phyloP scores from a whole-genome alignment of 2,797 vertebrate genomes.

The Scolopax rusticola region DNA sequence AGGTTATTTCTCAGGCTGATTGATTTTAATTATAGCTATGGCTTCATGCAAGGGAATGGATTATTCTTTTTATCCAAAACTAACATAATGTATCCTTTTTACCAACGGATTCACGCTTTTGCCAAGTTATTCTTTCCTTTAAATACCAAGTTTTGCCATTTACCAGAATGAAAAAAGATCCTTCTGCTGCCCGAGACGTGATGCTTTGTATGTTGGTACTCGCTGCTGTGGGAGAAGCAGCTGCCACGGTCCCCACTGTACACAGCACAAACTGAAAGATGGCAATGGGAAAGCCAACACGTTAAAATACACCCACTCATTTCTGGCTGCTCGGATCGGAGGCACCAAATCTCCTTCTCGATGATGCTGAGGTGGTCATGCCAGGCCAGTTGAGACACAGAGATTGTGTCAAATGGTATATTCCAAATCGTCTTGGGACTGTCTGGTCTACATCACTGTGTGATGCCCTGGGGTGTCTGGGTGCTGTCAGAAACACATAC shows the following conservation, averaged over 20 bases:
- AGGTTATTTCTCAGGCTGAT: background rate
- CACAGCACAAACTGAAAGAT: background rate
- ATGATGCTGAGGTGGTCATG: background rate
- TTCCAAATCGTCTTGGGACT: fast-evolving
- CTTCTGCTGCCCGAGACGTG: background rate
- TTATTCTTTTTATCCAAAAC: background rate
- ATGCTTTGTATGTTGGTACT: background rate
- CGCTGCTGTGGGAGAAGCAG: background rate
- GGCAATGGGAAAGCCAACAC: background rate
- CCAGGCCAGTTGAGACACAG: background rate
- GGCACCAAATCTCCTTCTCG: background rate
- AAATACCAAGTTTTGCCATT: background rate
- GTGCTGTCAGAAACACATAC: fast-evolving
- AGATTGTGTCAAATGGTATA: background rate
- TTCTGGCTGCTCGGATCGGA: background rate
- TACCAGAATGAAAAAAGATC: background rate
- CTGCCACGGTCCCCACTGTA: background rate
- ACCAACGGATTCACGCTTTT: background rate
- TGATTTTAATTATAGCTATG: background rate
- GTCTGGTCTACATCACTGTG: background rate
- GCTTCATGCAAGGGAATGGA: background rate
- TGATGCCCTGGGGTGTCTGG: fast-evolving
- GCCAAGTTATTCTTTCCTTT: background rate
- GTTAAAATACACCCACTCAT: background rate
- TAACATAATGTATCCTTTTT: background rate